phyloP scores from a whole-genome alignment of 2,797 vertebrate genomes.

The Bradypodion ventrale region DNA sequence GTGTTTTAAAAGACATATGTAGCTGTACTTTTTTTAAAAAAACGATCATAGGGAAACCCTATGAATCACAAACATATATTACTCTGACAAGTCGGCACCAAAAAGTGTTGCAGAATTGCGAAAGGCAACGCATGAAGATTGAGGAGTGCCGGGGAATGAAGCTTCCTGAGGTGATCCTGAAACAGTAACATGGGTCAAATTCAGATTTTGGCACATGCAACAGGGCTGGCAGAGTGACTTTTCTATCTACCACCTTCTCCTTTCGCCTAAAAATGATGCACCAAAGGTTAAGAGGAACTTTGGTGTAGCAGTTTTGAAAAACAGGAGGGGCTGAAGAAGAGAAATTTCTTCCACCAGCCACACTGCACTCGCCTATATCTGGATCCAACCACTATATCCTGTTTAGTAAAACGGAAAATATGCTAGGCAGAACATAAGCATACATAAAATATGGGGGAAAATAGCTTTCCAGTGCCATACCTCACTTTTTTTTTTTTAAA shows the following conservation, averaged over 20 bases:
- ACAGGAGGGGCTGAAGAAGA: not conserved
- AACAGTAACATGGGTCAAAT: constrained; percentile 68
- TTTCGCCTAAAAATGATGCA: not conserved
- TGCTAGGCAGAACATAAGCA: constrained; percentile 65
- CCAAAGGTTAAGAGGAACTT: not conserved
- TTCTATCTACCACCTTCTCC: not conserved
- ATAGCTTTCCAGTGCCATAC: constrained; percentile 82
- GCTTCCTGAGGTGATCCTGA: constrained; percentile 93
- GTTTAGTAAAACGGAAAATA: constrained; percentile 66
- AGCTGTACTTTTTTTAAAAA: constrained; percentile 16
- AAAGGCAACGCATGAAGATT: constrained; percentile 72
- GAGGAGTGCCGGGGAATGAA: constrained; percentile 74
- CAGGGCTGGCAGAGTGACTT: not conserved
- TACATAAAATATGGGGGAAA: constrained; percentile 71
- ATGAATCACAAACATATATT: constrained; percentile 41
- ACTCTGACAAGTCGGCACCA: constrained; percentile 75
- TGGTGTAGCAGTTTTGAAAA: not conserved
- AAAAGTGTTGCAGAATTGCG: constrained; percentile 65
- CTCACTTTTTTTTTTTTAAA: constrained; percentile 67
- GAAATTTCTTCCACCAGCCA: not conserved
- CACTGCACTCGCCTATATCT: not conserved
- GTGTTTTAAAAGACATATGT: constrained; percentile 52
- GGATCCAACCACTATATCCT: constrained; percentile 58
- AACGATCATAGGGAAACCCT: constrained; percentile 39
- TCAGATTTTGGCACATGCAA: not conserved